Evolutionary conservation across 2,797 vertebrate species (phyloP).

Genomic region (Trematomus bernacchii): DNA sequence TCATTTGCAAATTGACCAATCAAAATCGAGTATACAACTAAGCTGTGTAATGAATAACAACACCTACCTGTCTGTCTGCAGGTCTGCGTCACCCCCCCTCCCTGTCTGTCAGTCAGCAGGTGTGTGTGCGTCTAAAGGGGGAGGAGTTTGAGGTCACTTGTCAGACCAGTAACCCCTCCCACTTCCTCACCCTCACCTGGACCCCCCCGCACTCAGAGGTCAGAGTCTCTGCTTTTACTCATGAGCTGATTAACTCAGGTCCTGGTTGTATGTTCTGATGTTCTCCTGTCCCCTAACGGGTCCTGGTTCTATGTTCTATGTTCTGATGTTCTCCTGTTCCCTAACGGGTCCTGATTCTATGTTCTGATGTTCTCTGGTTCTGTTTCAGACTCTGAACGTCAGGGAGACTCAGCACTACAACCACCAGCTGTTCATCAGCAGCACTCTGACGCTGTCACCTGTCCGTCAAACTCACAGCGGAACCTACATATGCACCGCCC

Average conservation of each 20-base stretch:
- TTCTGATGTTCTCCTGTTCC: no score
- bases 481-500: constrained; percentile 83
- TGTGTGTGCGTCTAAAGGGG: constrained; percentile 83
- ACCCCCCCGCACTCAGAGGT: constrained; percentile 33
- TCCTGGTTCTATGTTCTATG: no score
- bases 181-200: constrained; percentile 78
- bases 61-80: background rate
- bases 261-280: no score
- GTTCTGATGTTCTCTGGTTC: background rate
- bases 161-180: constrained; percentile 53
- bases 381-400: constrained; percentile 21
- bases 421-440: constrained; percentile 17
- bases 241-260: no score
- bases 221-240: constrained; percentile 6
- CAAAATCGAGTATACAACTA: no score
- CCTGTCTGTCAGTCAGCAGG: constrained; percentile 37
- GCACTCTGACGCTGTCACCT: constrained; percentile 64
- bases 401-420: accelerated
- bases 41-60: no score
- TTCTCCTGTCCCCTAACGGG: no score
- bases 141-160: constrained; percentile 88
- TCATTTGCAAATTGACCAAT: no score
- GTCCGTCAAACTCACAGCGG: constrained; percentile 83
- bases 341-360: background rate
- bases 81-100: background rate